A percentile compares a stretch with the other conserved stretches of the same genome.
Conservation (phyloP, 2,797 vertebrate species). For the Diglossa cyanea region DNA sequence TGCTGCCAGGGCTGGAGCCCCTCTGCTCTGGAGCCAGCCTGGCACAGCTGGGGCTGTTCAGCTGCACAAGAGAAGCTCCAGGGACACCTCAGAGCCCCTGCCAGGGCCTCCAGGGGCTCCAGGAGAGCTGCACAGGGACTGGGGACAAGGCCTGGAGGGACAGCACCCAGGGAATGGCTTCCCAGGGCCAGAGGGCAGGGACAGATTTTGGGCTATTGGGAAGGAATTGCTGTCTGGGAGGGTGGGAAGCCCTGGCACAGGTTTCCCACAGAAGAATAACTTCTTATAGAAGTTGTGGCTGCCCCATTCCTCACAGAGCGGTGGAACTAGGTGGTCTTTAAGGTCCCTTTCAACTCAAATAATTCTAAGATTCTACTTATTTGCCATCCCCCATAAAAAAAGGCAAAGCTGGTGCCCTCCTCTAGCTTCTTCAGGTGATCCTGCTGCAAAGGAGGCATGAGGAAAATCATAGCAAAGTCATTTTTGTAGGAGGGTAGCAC, state of each 20-base stretch:
- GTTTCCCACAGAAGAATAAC: not conserved
- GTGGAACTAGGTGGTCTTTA: not conserved
- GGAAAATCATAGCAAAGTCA: not conserved
- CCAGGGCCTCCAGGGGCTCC: not conserved
- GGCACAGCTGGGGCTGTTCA: not conserved
- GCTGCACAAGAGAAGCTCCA: not conserved
- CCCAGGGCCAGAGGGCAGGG: too few species aligned
- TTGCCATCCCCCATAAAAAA: not conserved
- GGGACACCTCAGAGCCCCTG: not conserved
- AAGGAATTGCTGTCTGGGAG: not conserved
- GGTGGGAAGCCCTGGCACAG: not conserved
- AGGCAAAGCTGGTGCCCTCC: not conserved
- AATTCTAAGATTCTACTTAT: not conserved
- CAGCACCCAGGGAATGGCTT: too few species aligned
- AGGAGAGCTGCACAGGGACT: not conserved
- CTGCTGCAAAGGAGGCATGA: not conserved
- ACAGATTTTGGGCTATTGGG: not conserved
- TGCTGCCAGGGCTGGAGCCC: not conserved
- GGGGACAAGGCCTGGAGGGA: too few species aligned
- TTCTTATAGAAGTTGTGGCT: not conserved
- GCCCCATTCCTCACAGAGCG: not conserved
- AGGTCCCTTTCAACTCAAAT: not conserved
- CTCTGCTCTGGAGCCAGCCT: not conserved
- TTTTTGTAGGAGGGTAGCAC: not conserved
- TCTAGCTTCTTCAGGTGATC: not conserved